Evolutionary conservation across 2,888 invertebrate species (phyloP), one percentile per base, ranked within the genome.

Genomic region (Laspeyria flexula): DNA sequence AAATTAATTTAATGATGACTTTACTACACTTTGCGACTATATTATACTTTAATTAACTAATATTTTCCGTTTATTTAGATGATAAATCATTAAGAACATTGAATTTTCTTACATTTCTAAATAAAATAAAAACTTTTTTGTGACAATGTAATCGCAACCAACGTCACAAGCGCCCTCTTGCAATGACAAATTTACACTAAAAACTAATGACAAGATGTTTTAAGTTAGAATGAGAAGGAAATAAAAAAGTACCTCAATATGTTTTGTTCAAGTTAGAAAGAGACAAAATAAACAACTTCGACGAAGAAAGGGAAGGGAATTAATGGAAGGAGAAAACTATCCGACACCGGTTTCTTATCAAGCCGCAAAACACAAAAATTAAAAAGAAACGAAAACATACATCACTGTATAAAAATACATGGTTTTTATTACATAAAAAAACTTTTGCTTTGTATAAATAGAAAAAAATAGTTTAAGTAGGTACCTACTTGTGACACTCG

Each of bases 161-260:
- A 46, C 56, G 67, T 56, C 71, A 78, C 85, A 72, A 83, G 72
- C 84, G 71, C 73, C 72, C 76, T 71, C 75, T 69, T 45, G 69
- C 66, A 83, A 75, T 80, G 88, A 81, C 86, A 88, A 81, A 76
- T 82, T 77, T 57, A 76, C 79, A 90, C 88, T 90, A 86, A n/a
- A n/a, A n/a, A n/a, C n/a, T n/a, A n/a, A n/a, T n/a, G n/a, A 81
- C 70, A 70, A 65, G 65, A 72, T 60, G 60, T 71, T 71, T 62
- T 60, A 65, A 79, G 79, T 60, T 74, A 80, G 76, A 83, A 37
- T 31, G 57, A 60, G 64, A 51, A 43, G 53, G 65, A 61, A 56
- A 52, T 44, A 50, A 55, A 37, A 31, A 44, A 42, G 33, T 55
- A 23, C 21, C 25, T 30, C 15, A 5, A 15, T 10, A 16, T 42